Evolutionary conservation across 1,140 invertebrate species (phyloP), one percentile per base, ranked within the genome.

Genomic region (Drosophila hydei): DNA sequence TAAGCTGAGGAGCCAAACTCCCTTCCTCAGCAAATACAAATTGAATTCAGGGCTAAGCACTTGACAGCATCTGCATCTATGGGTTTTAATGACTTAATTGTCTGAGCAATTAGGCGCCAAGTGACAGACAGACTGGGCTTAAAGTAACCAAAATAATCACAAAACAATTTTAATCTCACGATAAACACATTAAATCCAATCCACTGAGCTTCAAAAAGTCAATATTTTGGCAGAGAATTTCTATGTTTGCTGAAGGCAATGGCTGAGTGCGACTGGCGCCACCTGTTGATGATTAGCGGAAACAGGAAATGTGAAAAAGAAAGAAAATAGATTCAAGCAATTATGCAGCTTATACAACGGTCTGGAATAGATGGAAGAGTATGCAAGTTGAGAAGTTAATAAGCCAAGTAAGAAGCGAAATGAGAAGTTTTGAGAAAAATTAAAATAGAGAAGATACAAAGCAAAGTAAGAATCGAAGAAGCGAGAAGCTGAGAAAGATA

Each of bases 71-170:
- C 23, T 40, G 33, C 19, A 60, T 47, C 55, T 36, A 50, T 18
- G 40, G 69, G 54, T 16, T 87, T 85, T 71, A 74, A 85, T 80
- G 81, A 75, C 79, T 84, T 87, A 84, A 87, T 84, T 87, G 77
- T 87, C 60, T 58, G 61, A 64, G 65, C 81, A 85, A 84, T 84
- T 84, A 77, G 72, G 64, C 56, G 79, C 69, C 80, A 76, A 85
- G 63, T 79, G 40, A 42, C 38, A 42, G n/a, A 9, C 30, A 0
- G n/a, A 65, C 61, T 56, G 54, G 55, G 48, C 58, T 62, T 19
- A 83, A 83, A 63, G 36, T 64, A 45, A 23, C 23, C 47, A 19
- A 38, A 23, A 42, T 43, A 51, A 25, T 45, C 30, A 36, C 38
- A 43, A 38, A 62, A 62, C 48, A 69, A 21, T 62, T 27, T 19